Conservation (phyloP, 1,140 invertebrate species). For the Chironomus tepperi region DNA sequence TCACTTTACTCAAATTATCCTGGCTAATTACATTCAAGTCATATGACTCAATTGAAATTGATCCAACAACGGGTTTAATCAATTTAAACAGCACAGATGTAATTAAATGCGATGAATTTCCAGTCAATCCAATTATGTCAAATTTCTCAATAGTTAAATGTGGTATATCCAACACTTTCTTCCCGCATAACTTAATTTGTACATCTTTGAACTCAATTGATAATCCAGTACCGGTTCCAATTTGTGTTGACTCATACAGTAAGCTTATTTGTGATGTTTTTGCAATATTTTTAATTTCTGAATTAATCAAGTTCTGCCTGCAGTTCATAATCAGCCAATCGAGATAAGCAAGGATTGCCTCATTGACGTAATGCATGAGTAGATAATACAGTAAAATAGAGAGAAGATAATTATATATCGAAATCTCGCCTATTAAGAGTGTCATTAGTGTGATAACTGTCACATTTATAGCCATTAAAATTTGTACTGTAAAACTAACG, state of each 20-base stretch:
- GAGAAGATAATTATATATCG: background rate
- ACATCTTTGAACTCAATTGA: constrained; percentile 15
- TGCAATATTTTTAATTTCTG: background rate
- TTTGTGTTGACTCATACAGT: background rate
- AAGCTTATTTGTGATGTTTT: background rate
- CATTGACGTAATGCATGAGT: background rate
- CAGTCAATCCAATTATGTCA: constrained; percentile 24
- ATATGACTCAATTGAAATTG: background rate
- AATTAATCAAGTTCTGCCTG: background rate
- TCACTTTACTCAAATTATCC: background rate
- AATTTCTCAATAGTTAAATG: background rate
- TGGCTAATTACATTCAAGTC: constrained; percentile 1
- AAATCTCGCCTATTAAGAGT: background rate
- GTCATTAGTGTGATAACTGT: background rate
- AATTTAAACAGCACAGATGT: constrained; percentile 19
- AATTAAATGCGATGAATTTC: constrained; percentile 14
- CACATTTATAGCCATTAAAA: background rate
- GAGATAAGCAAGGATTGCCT: background rate
- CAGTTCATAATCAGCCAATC: background rate
- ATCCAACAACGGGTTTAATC: background rate
- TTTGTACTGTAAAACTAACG: background rate
- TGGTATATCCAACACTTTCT: background rate
- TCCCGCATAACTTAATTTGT: background rate
- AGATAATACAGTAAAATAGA: constrained; percentile 9
- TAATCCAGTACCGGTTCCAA: background rate